Percentiles rank a stretch among this genome's conserved stretches.
Conservation (phyloP, 1,140 invertebrate species). For the honey bee (Apis mellifera) region Amel_HAv3.1 CM009932.2:3175001-3175500, state of each 20-base stretch:
- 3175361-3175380: neutral
- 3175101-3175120: neutral
- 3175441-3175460: neutral
- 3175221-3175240: neutral
- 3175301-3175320: slow-evolving; percentile 23
- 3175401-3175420: no score
- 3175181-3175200: neutral
- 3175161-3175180: neutral
- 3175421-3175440: neutral
- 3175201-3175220: slow-evolving; percentile 11
- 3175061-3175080: neutral
- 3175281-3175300: slow-evolving; percentile 23
- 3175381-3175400: neutral
- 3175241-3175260: neutral
- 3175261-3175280: neutral
- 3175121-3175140: neutral
- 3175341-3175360: no score
- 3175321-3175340: neutral
- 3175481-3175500: neutral
- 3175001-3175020: slow-evolving; percentile 4
- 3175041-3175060: slow-evolving; percentile 11
- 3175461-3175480: neutral
- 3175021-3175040: slow-evolving; percentile 32
- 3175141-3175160: neutral
- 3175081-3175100: neutral